A percentile compares a stretch with the other conserved stretches of the same genome.
Evolutionary conservation across 2,888 invertebrate genomes (phyloP).

Genomic region (Metacarcinus magister): DNA sequence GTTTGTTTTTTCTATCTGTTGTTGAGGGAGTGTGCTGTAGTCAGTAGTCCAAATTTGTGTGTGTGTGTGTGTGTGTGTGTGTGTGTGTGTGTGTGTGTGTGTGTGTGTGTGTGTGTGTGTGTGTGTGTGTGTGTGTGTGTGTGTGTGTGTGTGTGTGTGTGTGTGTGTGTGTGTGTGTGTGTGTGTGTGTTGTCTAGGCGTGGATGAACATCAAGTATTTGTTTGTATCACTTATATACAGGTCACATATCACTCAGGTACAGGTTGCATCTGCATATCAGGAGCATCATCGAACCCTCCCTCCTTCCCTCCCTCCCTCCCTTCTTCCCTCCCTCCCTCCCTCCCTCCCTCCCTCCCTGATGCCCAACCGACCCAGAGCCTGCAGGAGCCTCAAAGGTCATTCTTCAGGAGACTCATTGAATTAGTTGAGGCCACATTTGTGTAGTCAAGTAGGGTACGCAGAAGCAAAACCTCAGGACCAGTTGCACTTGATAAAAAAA

Average conservation of each 20-base stretch:
- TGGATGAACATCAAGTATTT: conserved; percentile 57
- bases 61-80: conserved; percentile 3
- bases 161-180: not conserved
- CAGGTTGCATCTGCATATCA: conserved; percentile 52
- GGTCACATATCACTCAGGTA: conserved; percentile 13
- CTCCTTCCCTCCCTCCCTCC: not conserved
- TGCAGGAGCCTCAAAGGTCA: not conserved
- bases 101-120: conserved; percentile 51
- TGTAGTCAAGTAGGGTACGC: not conserved
- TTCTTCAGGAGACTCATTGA: not conserved
- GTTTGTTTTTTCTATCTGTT: not conserved
- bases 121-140: conserved; percentile 18
- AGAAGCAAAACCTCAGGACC: not conserved
- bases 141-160: not conserved
- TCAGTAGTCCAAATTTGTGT: not conserved
- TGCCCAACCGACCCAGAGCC: conserved; percentile 16
- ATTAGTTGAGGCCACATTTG: not conserved
- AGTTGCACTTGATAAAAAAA: not conserved
- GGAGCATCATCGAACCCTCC: conserved; percentile 28
- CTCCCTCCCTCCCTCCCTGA: not conserved
- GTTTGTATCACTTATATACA: conserved; percentile 21
- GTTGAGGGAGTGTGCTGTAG: not conserved
- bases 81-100: conserved; percentile 19
- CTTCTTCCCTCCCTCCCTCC: not conserved
- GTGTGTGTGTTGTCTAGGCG: conserved; percentile 9